Percentiles rank a stretch among this genome's conserved stretches.
phyloP scores from a whole-genome alignment of 92 coral and sea anemone genomes.

The Epizoanthus scotinus region DNA sequence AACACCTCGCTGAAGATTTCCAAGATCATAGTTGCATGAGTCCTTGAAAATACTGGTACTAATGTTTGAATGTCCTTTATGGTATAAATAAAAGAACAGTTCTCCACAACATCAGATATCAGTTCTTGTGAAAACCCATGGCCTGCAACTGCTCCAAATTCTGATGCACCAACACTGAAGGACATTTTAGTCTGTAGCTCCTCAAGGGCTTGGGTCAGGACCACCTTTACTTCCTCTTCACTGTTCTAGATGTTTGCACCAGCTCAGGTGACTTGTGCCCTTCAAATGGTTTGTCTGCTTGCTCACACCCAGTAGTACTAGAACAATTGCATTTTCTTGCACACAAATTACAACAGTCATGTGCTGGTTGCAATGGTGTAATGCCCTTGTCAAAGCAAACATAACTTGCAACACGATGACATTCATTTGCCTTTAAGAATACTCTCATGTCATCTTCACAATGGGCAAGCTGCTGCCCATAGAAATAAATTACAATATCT shows the following conservation, averaged over 20 bases:
- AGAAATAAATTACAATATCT: constrained; percentile 34
- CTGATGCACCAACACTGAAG: constrained; percentile 12
- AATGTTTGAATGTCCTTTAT: constrained; percentile 37
- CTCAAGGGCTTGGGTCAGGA: constrained; percentile 25
- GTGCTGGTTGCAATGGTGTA: constrained; percentile 37
- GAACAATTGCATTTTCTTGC: constrained; percentile 41
- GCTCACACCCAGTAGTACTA: constrained; percentile 28
- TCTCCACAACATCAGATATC: constrained; percentile 51
- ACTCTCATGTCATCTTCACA: constrained; percentile 57
- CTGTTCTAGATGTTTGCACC: constrained; percentile 19
- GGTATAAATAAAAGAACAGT: constrained; percentile 50
- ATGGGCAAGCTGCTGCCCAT: constrained; percentile 59
- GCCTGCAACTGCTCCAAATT: constrained; percentile 43
- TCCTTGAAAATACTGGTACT: constrained; percentile 50
- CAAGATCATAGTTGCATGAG: constrained; percentile 42
- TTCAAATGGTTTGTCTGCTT: constrained; percentile 39
- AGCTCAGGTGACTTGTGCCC: background rate
- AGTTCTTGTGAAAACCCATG: constrained; percentile 68
- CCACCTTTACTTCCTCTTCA: constrained; percentile 6
- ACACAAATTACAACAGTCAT: constrained; percentile 51
- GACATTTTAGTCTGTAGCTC: constrained; percentile 18
- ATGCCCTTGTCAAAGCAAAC: constrained; percentile 26
- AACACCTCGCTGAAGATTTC: constrained; percentile 56
- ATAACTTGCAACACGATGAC: constrained; percentile 47
- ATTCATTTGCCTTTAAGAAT: constrained; percentile 54